Evolutionary conservation across 2,797 vertebrate genomes (phyloP).

Genomic region (Schizopygopsis pylzovi): DNA sequence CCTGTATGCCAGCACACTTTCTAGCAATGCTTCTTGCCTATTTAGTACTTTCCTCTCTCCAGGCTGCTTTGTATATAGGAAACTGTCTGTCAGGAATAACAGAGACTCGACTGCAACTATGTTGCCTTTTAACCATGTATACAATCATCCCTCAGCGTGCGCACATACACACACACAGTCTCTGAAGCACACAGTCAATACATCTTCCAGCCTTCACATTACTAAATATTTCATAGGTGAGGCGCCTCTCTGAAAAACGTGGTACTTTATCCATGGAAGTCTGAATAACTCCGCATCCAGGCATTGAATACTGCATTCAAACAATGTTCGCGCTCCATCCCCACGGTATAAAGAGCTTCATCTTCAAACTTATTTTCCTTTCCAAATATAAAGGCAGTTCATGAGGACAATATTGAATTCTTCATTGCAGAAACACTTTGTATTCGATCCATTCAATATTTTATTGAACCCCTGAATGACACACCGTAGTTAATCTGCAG

Average conservation of each 20-base stretch:
- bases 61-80: slow-evolving; percentile 40
- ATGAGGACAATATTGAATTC: slow-evolving; percentile 33
- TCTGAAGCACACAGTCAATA: slow-evolving; percentile 12
- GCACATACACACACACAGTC: slow-evolving; percentile 1
- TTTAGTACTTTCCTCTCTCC: slow-evolving; percentile 30
- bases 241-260: slow-evolving; percentile 38
- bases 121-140: slow-evolving; percentile 50
- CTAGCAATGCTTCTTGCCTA: slow-evolving; percentile 8
- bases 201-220: slow-evolving; percentile 37
- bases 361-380: slow-evolving; percentile 48
- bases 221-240: slow-evolving; percentile 50
- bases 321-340: slow-evolving; percentile 14
- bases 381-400: slow-evolving; percentile 33
- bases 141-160: slow-evolving; percentile 26
- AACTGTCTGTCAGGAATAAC: slow-evolving; percentile 49
- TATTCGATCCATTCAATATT: slow-evolving; percentile 41
- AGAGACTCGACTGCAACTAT: slow-evolving; percentile 33
- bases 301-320: slow-evolving; percentile 46
- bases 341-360: neutral
- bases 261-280: slow-evolving; percentile 39
- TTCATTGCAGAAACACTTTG: slow-evolving; percentile 32
- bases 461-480: slow-evolving; percentile 26
- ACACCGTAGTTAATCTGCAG: slow-evolving; percentile 27
- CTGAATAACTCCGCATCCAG: slow-evolving; percentile 24
- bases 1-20: slow-evolving; percentile 1